Conservation (phyloP, 2,888 invertebrate genomes). For the Allygus modestus region DNA sequence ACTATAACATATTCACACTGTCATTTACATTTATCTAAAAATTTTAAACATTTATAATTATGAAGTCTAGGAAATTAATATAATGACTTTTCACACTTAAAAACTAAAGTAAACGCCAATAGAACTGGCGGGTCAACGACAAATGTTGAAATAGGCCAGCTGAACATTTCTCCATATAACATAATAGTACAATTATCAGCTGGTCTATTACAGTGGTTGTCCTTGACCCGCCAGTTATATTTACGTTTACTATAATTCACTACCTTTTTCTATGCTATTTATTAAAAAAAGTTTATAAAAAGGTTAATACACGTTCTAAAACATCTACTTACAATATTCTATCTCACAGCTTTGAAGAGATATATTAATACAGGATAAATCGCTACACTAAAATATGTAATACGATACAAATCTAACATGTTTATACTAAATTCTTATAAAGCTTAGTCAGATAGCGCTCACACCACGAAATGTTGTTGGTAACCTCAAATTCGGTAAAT, state of each 20-base stretch:
- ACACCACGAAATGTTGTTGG: conserved; percentile 33
- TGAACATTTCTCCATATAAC: too few species aligned
- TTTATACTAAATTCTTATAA: conserved; percentile 35
- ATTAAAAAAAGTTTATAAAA: conserved; percentile 29
- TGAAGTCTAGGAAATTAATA: neutral
- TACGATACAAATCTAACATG: conserved; percentile 38
- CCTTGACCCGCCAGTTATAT: too few species aligned
- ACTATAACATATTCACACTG: conserved; percentile 24
- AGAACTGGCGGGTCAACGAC: too few species aligned
- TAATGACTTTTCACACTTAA: conserved; percentile 45
- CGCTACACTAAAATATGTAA: conserved; percentile 31
- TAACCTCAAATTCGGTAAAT: conserved; percentile 36
- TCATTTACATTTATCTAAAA: conserved; percentile 16
- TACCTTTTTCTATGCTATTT: conserved; percentile 10
- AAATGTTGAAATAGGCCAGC: too few species aligned
- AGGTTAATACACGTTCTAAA: conserved; percentile 38
- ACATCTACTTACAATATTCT: conserved; percentile 26
- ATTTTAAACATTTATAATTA: neutral
- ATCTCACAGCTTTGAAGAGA: conserved; percentile 43
- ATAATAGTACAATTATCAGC: too few species aligned
- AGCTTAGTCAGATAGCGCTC: conserved; percentile 39
- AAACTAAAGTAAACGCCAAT: too few species aligned
- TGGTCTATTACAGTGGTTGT: too few species aligned
- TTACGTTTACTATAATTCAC: too few species aligned
- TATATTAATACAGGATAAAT: conserved; percentile 45